Evolutionary conservation across 92 coral and sea anemone genomes (phyloP), one percentile per base, ranked within the genome.

Genomic region (Epizoanthus fatuus): DNA sequence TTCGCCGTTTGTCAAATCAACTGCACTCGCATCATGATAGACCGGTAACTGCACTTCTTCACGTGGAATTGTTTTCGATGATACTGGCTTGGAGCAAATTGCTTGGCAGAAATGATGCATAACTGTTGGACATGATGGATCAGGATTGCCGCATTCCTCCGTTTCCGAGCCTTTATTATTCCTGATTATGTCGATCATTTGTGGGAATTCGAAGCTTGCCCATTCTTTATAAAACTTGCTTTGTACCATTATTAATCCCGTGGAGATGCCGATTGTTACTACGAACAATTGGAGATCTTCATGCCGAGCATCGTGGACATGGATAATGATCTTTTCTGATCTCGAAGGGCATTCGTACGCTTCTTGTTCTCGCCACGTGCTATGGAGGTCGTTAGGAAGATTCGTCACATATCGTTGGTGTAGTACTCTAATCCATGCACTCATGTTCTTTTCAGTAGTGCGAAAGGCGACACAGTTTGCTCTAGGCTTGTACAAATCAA

Each of bases 291-390:
- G 32, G 1, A 57, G 52, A n/a, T 71, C 76, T 45, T 57, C 52
- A 38, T 56, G 40, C 29, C 52, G 76, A 45, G 49, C 40, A 40
- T 49, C 76, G 76, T 57, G 20, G 32, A 71, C 20, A 56, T 45
- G 76, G 22, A 71, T 22, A 56, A 40, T 25, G n/a, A 71, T 57
- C 52, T 71, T 71, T 39, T 71, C 76, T 42, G 52, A 19, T 16
- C 76, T 57, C 32, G 76, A 47, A 47, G 51, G 49, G 49, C 76
- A 42, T 16, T 47, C 76, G 45, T 71, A 71, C 58, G 76, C 76
- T 57, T 42, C 76, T 71, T 71, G 76, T 71, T 71, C 76, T 15
- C 52, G 49, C 76, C 76, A 71, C 40, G 76, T 47, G 76, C 52
- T 17, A 57, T 47, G 13, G 38, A 71, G 38, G 25, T 71, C 76